A percentile compares a stretch with the other conserved stretches of the same genome.
Conservation (phyloP, 2,888 invertebrate species). For the Lasioglossum villosulum region DNA sequence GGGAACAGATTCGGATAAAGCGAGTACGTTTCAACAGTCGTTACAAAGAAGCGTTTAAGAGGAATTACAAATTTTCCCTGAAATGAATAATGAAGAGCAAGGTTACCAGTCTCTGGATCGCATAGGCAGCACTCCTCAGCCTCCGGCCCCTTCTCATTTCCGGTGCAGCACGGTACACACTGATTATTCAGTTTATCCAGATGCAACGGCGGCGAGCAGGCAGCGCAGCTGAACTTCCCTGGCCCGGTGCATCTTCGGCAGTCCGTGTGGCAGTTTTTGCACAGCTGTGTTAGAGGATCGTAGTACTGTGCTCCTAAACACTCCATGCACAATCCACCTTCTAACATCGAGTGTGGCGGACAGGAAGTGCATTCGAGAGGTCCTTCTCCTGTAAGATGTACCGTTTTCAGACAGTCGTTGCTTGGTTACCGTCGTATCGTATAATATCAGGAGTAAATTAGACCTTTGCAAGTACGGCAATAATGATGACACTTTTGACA, state of each 20-base stretch:
- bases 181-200: conserved; percentile 90
- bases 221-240: conserved; percentile 89
- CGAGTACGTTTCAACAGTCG: too few species aligned
- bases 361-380: conserved; percentile 91
- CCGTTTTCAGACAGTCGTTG: not conserved
- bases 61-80: not conserved
- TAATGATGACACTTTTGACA: conserved; percentile 96
- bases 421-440: not conserved
- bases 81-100: not conserved
- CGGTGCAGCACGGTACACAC: conserved; percentile 90
- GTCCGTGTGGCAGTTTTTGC: conserved; percentile 88
- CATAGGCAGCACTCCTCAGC: conserved; percentile 89
- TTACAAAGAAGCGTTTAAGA: too few species aligned
- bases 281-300: conserved; percentile 89
- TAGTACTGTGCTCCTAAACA: conserved; percentile 91
- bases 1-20: too few species aligned
- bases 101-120: conserved; percentile 88
- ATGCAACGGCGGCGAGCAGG: conserved; percentile 88
- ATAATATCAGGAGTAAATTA: not conserved
- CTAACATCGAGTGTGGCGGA: conserved; percentile 90
- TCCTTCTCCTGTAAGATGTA: conserved; percentile 87
- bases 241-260: conserved; percentile 90
- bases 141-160: conserved; percentile 84
- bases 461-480: conserved; percentile 94
- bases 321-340: conserved; percentile 91